Evolutionary conservation across 2,888 invertebrate species (phyloP), one percentile per base, ranked within the genome.

Genomic region (Caradrina kadenii): DNA sequence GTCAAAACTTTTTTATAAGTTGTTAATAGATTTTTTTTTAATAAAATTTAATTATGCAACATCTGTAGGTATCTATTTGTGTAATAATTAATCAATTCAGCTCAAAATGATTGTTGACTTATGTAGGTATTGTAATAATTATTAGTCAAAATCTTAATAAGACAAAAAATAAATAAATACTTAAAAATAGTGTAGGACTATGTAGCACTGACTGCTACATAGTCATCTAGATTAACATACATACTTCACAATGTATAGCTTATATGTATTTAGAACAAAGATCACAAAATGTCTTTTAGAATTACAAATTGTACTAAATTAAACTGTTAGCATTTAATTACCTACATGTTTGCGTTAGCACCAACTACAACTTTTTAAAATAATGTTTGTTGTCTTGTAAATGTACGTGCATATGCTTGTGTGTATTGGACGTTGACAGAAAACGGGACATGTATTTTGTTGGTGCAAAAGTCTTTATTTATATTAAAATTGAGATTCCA

Each of bases 221-320:
- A 35, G 39, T 22, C 5, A 2, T 26, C 26, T 26, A 26, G 26
- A 26, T 26, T 3, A 26, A 26, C 26, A 26, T 8, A 48, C 54
- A 1, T 17, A 31, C 5, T 17, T 1, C 3, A 5, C 26, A 15
- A 56, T 17, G 15, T 0, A 15, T n/a, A 31, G 19, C 11, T 5
- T 60, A 70, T 70, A 70, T 70, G 62, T 48, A 71, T 71, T 63
- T 8, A 59, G 78, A 53, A 63, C 71, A 53, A 42, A 48, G 60
- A 45, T 54, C 60, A 49, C 22, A 22, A 52, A 61, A 48, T 31
- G 13, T 8, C 50, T 10, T 63, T 63, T 15, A 17, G 31, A 22
- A 22, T 42, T 49, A 66, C 42, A 31, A 49, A 50, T 35, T 50
- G 7, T 21, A 59, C n/a, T 48, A 39, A 21, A 48, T 54, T 10